Evolutionary conservation across 1,140 invertebrate genomes (phyloP).

Genomic region (Calycopis cecrops): DNA sequence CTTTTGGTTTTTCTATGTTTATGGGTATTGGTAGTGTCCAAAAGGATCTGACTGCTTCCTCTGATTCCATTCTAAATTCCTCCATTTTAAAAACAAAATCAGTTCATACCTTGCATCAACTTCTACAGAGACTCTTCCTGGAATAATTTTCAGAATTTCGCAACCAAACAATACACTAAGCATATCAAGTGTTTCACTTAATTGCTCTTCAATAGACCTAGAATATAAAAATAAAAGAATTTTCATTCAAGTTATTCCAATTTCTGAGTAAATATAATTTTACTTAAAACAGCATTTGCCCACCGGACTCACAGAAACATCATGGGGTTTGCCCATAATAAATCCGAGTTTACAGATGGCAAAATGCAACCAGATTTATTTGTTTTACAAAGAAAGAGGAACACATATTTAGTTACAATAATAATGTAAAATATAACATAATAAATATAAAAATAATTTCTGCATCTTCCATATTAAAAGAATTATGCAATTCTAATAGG

Average conservation of each 20-base stretch:
- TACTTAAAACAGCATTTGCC: background rate
- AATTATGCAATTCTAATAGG: too few relatives aligned
- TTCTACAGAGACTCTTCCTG: slow-evolving; percentile 98
- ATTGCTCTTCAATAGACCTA: slow-evolving; percentile 82
- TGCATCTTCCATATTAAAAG: too few relatives aligned
- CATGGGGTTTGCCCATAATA: background rate
- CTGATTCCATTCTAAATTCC: too few relatives aligned
- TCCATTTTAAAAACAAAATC: background rate
- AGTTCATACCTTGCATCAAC: slow-evolving; percentile 92
- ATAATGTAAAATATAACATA: too few relatives aligned
- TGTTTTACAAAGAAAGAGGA: too few relatives aligned
- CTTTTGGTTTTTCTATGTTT: too few relatives aligned
- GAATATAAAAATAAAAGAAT: slow-evolving; percentile 37
- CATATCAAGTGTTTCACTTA: slow-evolving; percentile 91
- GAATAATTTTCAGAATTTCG: slow-evolving; percentile 98
- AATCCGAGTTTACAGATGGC: background rate
- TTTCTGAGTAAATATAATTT: background rate
- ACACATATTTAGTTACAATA: too few relatives aligned
- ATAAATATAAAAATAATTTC: too few relatives aligned
- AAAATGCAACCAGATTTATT: too few relatives aligned
- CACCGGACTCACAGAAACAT: background rate
- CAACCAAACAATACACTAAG: slow-evolving; percentile 96
- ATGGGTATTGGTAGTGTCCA: too few relatives aligned
- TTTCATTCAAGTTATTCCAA: background rate
- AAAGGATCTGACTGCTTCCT: too few relatives aligned